phyloP scores from a whole-genome alignment of 2,797 vertebrate genomes.

The Anas bernieri region DNA sequence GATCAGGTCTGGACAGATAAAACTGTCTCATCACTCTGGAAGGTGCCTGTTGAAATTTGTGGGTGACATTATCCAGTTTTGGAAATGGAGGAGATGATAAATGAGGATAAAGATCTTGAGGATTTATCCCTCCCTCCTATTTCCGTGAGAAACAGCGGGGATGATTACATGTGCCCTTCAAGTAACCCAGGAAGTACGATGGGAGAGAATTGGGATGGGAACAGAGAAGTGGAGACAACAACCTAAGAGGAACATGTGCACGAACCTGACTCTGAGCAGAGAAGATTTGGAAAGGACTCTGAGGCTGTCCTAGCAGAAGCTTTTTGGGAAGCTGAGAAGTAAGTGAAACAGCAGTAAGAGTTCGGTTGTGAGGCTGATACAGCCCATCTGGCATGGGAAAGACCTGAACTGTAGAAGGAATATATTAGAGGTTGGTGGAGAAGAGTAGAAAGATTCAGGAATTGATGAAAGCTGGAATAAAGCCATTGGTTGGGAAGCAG shows the following conservation, averaged over 20 bases:
- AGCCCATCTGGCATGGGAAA: not conserved
- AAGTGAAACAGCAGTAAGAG: not conserved
- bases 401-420: not conserved
- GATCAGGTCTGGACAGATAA: not conserved
- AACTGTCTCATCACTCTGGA: not conserved
- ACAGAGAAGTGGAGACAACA: not conserved
- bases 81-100: not conserved
- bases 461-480: not conserved
- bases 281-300: not conserved
- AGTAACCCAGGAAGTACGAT: not conserved
- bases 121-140: not conserved
- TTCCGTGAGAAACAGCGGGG: not conserved
- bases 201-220: not conserved
- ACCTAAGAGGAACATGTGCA: not conserved
- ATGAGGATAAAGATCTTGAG: not conserved
- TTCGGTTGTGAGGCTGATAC: not conserved
- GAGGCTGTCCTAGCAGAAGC: not conserved
- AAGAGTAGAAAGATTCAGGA: not conserved
- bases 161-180: not conserved
- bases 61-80: not conserved
- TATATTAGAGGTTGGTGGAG: not conserved
- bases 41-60: not conserved
- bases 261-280: not conserved
- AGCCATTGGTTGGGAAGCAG: not conserved
- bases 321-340: not conserved